Conservation (phyloP, 1,140 invertebrate genomes). For the Microplitis mediator region DNA sequence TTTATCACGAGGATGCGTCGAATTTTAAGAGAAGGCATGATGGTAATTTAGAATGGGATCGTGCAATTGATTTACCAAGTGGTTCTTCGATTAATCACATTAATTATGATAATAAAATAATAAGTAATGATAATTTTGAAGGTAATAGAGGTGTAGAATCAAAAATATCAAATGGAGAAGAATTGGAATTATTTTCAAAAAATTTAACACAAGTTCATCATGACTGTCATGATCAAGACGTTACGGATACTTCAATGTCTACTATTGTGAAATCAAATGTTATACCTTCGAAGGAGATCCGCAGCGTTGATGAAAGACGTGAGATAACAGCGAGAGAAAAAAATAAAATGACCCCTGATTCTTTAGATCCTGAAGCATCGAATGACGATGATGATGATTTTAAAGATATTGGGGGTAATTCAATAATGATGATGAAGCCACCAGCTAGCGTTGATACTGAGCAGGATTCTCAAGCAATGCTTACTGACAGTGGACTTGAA, state of each 20-base stretch:
- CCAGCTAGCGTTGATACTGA: conserved; percentile 20
- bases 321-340: neutral
- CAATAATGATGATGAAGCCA: conserved; percentile 15
- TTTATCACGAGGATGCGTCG: neutral
- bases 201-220: neutral
- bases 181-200: conserved; percentile 27
- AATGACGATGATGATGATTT: conserved; percentile 9
- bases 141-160: neutral
- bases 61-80: conserved; percentile 3
- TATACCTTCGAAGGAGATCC: neutral
- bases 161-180: conserved; percentile 23
- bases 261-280: neutral
- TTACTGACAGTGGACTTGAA: conserved; percentile 33
- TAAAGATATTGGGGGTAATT: neutral
- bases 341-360: neutral
- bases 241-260: neutral
- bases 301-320: neutral
- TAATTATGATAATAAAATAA: neutral
- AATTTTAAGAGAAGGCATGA: neutral
- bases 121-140: neutral
- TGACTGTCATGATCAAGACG: neutral
- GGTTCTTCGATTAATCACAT: conserved; percentile 4
- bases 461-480: conserved; percentile 25
- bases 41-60: neutral
- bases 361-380: neutral